Evolutionary conservation across 2,797 vertebrate species (phyloP).

Genomic region (Characodon lateralis): DNA sequence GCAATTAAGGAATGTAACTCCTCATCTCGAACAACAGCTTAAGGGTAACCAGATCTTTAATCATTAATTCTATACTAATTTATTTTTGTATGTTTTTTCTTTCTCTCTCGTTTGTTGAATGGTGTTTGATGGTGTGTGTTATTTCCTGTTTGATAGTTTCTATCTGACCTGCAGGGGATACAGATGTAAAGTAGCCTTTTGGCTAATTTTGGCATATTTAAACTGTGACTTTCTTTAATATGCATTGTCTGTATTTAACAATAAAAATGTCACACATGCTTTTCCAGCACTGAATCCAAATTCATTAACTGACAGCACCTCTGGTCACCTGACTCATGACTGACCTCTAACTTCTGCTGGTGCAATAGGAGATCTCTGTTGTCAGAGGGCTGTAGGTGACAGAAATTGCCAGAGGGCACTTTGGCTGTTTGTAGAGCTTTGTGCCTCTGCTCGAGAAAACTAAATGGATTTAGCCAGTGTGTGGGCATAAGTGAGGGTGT

Average conservation of each 20-base stretch:
- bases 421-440: conserved; percentile 5
- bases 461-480: conserved; percentile 3
- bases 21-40: background rate
- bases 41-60: background rate
- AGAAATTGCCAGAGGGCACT: conserved; percentile 39
- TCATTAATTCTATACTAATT: background rate
- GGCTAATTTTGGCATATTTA: background rate
- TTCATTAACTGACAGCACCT: conserved; percentile 5
- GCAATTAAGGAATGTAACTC: background rate
- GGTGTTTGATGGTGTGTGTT: no score
- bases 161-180: background rate
- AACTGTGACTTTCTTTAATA: background rate
- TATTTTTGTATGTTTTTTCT: background rate
- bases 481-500: conserved; percentile 18
- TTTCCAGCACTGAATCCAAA: background rate
- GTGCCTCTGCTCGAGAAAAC: conserved; percentile 6
- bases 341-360: conserved; percentile 52
- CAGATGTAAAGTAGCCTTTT: background rate
- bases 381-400: conserved; percentile 20
- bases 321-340: conserved; percentile 44
- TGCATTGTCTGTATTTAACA: background rate
- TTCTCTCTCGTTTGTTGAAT: background rate
- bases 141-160: background rate
- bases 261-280: background rate
- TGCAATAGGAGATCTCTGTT: conserved; percentile 13